Percentiles rank a stretch among this genome's conserved stretches.
phyloP scores from a whole-genome alignment of 2,113 vertebrate species.

The Poecile atricapillus region DNA sequence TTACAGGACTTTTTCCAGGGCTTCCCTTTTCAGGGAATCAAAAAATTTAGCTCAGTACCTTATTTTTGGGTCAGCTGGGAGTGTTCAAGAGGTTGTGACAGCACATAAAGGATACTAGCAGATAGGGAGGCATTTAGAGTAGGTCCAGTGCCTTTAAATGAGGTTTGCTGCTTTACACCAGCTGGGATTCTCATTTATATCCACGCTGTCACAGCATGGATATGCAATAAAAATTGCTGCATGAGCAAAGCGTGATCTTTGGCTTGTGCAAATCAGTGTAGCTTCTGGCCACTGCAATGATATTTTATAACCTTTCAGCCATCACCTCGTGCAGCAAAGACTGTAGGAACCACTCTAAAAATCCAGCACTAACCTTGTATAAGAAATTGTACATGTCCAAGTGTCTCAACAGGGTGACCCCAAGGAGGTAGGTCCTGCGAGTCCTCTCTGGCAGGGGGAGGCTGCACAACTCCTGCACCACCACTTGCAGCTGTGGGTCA shows the following conservation, averaged over 20 bases:
- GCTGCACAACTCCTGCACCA: slow-evolving; percentile 74
- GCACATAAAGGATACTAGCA: neutral
- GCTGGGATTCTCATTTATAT: slow-evolving; percentile 38
- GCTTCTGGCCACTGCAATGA: neutral
- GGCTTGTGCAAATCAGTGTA: neutral
- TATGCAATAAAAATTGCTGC: slow-evolving; percentile 36
- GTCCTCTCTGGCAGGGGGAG: slow-evolving; percentile 72
- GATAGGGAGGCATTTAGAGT: neutral
- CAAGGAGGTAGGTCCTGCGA: slow-evolving; percentile 68
- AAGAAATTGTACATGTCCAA: slow-evolving; percentile 76
- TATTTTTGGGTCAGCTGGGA: neutral
- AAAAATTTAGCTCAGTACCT: neutral
- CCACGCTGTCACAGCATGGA: slow-evolving; percentile 1
- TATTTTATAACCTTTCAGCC: slow-evolving; percentile 43
- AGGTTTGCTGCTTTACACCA: slow-evolving; percentile 16
- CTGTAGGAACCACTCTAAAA: neutral
- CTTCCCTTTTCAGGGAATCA: neutral
- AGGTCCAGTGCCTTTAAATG: slow-evolving; percentile 6
- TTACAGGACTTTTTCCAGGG: neutral
- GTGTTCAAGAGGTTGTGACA: neutral
- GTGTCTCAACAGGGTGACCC: slow-evolving; percentile 78
- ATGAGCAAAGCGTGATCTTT: slow-evolving; percentile 38
- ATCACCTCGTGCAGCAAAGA: neutral
- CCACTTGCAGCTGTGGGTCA: slow-evolving; percentile 20
- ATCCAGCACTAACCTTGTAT: slow-evolving; percentile 69